A percentile compares a stretch with the other conserved stretches of the same genome.
Evolutionary conservation across 2,113 vertebrate species (phyloP).

Genomic region (Stegastes partitus): DNA sequence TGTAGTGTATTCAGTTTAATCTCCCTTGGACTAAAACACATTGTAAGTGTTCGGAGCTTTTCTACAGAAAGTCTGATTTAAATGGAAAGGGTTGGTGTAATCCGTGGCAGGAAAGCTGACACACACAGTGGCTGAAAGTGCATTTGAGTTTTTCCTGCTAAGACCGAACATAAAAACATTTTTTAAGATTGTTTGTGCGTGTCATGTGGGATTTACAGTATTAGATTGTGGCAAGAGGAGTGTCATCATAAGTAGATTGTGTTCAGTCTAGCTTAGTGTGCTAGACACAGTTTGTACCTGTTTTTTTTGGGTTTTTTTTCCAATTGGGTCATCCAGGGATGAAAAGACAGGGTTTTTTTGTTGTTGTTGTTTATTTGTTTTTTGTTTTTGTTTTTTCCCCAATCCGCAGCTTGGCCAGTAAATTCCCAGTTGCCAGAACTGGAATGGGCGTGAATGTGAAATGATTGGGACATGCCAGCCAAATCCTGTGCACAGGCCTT

Average conservation of each 20-base stretch:
- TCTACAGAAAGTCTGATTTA: slow-evolving; percentile 34
- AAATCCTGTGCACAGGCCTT: slow-evolving; percentile 44
- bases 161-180: not conserved
- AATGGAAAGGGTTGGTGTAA: slow-evolving; percentile 36
- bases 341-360: slow-evolving; percentile 44
- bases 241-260: slow-evolving; percentile 15
- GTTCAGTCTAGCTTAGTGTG: slow-evolving; percentile 18
- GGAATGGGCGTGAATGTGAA: slow-evolving; percentile 59
- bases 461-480: slow-evolving; percentile 38
- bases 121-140: slow-evolving; percentile 20
- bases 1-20: slow-evolving; percentile 43
- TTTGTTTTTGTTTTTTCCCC: too few species aligned
- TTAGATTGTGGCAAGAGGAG: not conserved
- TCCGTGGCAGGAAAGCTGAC: slow-evolving; percentile 12
- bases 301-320: too few species aligned
- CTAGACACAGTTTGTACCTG: slow-evolving; percentile 54
- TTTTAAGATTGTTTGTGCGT: not conserved
- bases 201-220: not conserved
- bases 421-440: slow-evolving; percentile 51
- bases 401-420: slow-evolving; percentile 42
- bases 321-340: slow-evolving; percentile 69
- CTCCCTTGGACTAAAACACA: slow-evolving; percentile 30
- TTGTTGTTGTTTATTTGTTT: too few species aligned
- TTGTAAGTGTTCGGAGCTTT: slow-evolving; percentile 20
- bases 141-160: slow-evolving; percentile 2